Evolutionary conservation across 2,888 invertebrate genomes (phyloP).

Genomic region (Odontothrips loti): DNA sequence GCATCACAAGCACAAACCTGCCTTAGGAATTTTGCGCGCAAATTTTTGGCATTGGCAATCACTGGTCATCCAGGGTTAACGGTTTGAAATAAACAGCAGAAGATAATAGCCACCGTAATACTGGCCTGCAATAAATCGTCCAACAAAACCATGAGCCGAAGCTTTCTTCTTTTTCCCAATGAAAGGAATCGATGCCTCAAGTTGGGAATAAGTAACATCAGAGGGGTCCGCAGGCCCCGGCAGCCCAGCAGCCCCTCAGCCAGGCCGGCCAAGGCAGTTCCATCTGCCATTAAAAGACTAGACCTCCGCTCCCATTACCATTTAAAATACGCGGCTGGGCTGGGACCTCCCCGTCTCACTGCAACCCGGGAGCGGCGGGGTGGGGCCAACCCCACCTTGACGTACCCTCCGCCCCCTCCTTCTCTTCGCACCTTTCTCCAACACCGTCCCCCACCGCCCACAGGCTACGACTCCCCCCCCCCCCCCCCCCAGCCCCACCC

Average conservation of each 20-base stretch:
- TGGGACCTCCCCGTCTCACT: neutral
- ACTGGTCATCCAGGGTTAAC: no score
- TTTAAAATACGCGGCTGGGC: neutral
- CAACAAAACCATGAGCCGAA: neutral
- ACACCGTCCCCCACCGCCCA: neutral
- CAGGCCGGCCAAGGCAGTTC: neutral
- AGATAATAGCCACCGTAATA: no score
- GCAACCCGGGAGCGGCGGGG: neutral
- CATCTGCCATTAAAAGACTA: slow-evolving; percentile 19
- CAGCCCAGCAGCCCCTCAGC: neutral
- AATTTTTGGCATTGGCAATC: no score
- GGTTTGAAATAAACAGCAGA: no score
- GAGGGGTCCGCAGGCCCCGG: neutral
- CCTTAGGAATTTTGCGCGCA: no score
- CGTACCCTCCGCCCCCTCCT: no score
- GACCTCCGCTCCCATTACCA: slow-evolving; percentile 8
- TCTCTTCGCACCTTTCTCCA: neutral
- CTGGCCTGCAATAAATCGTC: neutral
- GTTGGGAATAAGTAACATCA: slow-evolving; percentile 7
- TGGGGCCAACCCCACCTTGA: neutral
- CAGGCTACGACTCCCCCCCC: neutral
- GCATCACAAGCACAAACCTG: no score
- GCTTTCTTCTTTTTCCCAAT: neutral
- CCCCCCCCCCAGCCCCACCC: neutral
- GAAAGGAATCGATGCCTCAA: slow-evolving; percentile 14